Base-by-base conservation (phyloP, 2,113 vertebrate genomes). In the Actinemys pallida region DNA sequence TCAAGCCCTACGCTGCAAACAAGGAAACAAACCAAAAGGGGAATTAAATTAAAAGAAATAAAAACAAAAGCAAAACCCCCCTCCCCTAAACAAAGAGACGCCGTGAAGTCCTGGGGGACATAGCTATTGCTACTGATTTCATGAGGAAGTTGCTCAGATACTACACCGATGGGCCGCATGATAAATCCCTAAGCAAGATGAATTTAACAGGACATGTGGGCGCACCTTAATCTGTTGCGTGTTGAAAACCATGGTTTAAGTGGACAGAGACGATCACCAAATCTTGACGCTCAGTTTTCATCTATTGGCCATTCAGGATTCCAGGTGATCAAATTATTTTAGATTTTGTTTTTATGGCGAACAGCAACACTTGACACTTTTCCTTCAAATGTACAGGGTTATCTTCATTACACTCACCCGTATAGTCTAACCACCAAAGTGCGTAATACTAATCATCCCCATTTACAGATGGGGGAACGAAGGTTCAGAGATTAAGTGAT, bases 131-230 rank as follows among this genome's bases (percentile, higher is more conserved):
- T 79, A 27, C 42, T 17, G 45, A 17, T 29, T 47, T 31, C 76
- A 19, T 22, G 13, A 81, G 47, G 81, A 49, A 84, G 31, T 13
- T 59, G 35, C 22, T 52, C 0, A 0, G 8, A 45, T 80, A 49
- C 14, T 39, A 11, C 25, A n/a, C 22, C 0, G 1, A 54, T 2
- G n/a, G 65, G 50, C 42, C n/a, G 31, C 1, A 2, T 25, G 9
- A 45, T 31, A 81, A 29, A 62, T 10, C 47, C 29, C 59, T 8
- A 53, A 42, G 6, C 4, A 17, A 57, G 17, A 72, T 47, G 5
- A 17, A 59, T 47, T 10, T 13, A 25, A 76, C 20, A 45, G 86
- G 76, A 29, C 49, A 65, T 56, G n/a, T 3, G 35, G 78, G 65
- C 17, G 35, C 27, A 69, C 1, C 3, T 8, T 56, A 12, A n/a